Percentiles rank a stretch among this genome's conserved stretches.
Conservation (phyloP, 2,888 invertebrate genomes). For the Deilephila elpenor region DNA sequence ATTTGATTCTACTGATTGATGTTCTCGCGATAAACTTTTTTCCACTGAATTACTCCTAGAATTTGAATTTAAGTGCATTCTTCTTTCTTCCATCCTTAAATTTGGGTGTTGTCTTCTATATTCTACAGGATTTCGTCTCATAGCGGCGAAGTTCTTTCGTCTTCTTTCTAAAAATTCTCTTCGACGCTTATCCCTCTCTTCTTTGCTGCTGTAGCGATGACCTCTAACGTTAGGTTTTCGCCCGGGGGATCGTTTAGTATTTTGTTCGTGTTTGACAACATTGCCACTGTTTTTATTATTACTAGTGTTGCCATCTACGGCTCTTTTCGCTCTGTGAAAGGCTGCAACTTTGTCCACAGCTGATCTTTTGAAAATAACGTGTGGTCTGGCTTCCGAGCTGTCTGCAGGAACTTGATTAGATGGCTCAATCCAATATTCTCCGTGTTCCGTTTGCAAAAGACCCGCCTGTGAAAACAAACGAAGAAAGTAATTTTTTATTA, state of each 20-base stretch:
- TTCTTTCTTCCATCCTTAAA: slow-evolving; percentile 68
- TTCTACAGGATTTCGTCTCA: slow-evolving; percentile 72
- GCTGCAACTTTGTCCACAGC: slow-evolving; percentile 82
- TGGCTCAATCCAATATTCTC: slow-evolving; percentile 90
- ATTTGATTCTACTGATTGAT: slow-evolving; percentile 48
- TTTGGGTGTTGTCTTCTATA: slow-evolving; percentile 69
- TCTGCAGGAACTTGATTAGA: slow-evolving; percentile 80
- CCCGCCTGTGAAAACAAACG: slow-evolving; percentile 84
- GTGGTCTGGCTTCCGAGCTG: slow-evolving; percentile 81
- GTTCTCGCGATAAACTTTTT: slow-evolving; percentile 62
- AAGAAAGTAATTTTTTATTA: not conserved
- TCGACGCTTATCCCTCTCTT: slow-evolving; percentile 80
- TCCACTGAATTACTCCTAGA: slow-evolving; percentile 62
- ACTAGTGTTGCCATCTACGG: slow-evolving; percentile 51
- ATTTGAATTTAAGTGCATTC: slow-evolving; percentile 54
- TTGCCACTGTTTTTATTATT: slow-evolving; percentile 62
- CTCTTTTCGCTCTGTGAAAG: slow-evolving; percentile 70
- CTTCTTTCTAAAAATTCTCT: slow-evolving; percentile 70
- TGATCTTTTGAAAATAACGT: slow-evolving; percentile 88
- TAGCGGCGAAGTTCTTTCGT: slow-evolving; percentile 64
- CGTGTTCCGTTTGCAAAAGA: slow-evolving; percentile 86
- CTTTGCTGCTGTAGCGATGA: slow-evolving; percentile 86
- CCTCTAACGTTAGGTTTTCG: slow-evolving; percentile 75
- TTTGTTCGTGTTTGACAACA: slow-evolving; percentile 76
- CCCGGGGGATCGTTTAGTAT: slow-evolving; percentile 69